These are phyloP conservation scores for Saturnia pavonia DNA, from an alignment of 2,888 invertebrate species.

Conservation along the genomic window DNA sequence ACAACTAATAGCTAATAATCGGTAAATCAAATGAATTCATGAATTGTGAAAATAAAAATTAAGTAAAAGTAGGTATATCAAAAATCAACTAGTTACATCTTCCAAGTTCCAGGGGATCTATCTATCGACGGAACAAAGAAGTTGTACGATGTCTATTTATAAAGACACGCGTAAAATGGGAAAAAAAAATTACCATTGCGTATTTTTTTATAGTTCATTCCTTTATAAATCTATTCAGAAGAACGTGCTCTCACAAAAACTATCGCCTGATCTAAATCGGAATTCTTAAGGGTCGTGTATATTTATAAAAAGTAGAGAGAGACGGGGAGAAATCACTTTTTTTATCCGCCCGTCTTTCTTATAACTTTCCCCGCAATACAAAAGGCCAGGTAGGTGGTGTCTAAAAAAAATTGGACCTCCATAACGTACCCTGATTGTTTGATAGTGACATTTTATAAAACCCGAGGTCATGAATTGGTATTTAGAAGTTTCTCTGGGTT, in stretches of 20 bases:
- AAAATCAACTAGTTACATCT: constrained; percentile 23
- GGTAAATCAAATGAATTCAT: too few species aligned
- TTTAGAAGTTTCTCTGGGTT: constrained; percentile 11
- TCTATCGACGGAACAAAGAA: constrained; percentile 38
- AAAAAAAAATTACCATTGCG: constrained; percentile 55
- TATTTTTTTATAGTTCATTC: constrained; percentile 42
- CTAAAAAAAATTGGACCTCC: constrained; percentile 55
- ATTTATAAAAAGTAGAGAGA: constrained; percentile 47
- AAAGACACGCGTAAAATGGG: constrained; percentile 64
- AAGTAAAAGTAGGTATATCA: not conserved
- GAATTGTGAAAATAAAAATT: not conserved
- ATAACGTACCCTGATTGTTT: constrained; percentile 53
- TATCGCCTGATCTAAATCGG: constrained; percentile 64
- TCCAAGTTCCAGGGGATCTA: too few species aligned
- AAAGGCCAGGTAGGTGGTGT: constrained; percentile 67
- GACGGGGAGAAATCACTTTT: constrained; percentile 63
- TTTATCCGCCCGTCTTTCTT: constrained; percentile 68
- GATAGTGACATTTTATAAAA: constrained; percentile 72
- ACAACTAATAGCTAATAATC: too few species aligned
- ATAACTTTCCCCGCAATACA: constrained; percentile 74
- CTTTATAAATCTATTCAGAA: constrained; percentile 37
- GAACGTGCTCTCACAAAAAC: constrained; percentile 66
- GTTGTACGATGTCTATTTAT: constrained; percentile 54
- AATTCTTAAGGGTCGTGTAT: constrained; percentile 58
- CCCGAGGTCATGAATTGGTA: constrained; percentile 56